Evolutionary conservation across 2,113 vertebrate genomes (phyloP).

Genomic region (Atlantisia rogersi): DNA sequence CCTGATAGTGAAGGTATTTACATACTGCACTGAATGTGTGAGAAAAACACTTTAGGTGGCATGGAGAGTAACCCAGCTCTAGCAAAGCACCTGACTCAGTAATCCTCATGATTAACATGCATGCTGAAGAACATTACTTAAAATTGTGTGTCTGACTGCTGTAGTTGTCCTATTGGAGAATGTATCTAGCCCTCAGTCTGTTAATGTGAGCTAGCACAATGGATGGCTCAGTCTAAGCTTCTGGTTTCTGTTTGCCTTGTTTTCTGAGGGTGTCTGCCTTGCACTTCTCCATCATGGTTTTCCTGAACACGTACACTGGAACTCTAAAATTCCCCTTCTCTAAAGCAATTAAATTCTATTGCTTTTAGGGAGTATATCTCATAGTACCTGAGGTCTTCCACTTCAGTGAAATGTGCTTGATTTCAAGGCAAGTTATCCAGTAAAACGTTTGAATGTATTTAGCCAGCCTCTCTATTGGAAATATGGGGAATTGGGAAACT

Average conservation of each 20-base stretch:
- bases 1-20: conserved; percentile 93
- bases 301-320: background rate
- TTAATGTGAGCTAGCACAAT: background rate
- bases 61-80: conserved; percentile 70
- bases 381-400: background rate
- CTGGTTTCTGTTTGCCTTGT: conserved; percentile 7
- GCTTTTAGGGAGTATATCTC: background rate
- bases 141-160: background rate
- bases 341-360: background rate
- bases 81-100: conserved; percentile 78
- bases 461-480: background rate
- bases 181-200: background rate
- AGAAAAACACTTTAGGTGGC: conserved; percentile 74
- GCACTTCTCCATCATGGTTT: background rate
- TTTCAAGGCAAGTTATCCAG: background rate
- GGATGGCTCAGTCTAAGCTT: background rate
- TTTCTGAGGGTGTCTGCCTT: background rate
- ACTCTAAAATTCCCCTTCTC: background rate
- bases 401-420: background rate
- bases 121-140: conserved; percentile 63
- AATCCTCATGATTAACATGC: conserved; percentile 70
- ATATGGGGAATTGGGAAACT: no score
- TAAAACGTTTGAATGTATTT: background rate
- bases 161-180: background rate
- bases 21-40: conserved; percentile 78